phyloP scores from a whole-genome alignment of 2,113 vertebrate species.

The Pampusana beccarii region DNA sequence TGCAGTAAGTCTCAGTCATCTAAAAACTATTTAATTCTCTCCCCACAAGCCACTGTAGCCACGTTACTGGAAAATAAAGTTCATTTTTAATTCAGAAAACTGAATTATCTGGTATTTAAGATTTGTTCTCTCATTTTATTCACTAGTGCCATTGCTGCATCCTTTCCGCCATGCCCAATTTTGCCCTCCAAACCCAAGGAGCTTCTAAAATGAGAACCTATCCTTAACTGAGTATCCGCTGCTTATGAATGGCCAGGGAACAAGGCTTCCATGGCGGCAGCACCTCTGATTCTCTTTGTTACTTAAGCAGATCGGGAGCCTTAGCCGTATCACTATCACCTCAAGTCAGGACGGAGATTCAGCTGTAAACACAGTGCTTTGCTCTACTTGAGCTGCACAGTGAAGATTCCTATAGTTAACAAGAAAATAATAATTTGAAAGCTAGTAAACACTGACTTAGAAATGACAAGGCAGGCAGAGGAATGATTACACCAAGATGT shows the following conservation, averaged over 20 bases:
- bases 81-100: background rate
- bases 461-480: background rate
- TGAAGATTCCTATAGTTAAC: background rate
- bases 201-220: background rate
- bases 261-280: background rate
- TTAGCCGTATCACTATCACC: background rate
- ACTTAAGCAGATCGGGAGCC: background rate
- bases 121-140: background rate
- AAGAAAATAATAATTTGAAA: background rate
- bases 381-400: background rate
- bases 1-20: background rate
- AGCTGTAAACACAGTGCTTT: background rate
- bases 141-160: background rate
- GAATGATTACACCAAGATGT: background rate
- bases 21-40: background rate
- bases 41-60: background rate
- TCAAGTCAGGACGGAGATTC: background rate
- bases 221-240: background rate
- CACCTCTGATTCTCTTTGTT: background rate
- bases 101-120: background rate
- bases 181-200: background rate
- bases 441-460: background rate
- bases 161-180: background rate
- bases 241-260: background rate
- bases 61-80: background rate